Percentiles rank a stretch among this genome's conserved stretches.
Conservation (phyloP, 2,888 invertebrate species). For the Monochamus alternatus region DNA sequence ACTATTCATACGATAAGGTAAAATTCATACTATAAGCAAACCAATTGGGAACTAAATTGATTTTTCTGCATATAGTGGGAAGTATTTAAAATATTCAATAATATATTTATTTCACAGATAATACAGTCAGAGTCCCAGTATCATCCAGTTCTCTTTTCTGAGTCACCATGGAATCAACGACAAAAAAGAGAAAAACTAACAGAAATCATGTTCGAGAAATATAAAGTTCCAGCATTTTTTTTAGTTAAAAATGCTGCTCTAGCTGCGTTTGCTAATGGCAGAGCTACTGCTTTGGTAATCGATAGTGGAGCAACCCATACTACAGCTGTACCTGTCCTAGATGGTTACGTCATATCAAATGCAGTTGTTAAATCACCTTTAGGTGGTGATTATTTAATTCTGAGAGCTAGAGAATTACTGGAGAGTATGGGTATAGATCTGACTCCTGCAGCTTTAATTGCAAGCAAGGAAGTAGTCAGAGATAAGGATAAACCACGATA, state of each 20-base stretch:
- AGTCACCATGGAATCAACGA: slow-evolving; percentile 96
- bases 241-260: slow-evolving; percentile 98
- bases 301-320: slow-evolving; percentile 90
- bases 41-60: too few relatives aligned
- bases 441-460: slow-evolving; percentile 75
- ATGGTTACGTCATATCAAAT: slow-evolving; percentile 95
- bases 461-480: slow-evolving; percentile 91
- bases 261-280: slow-evolving; percentile 97
- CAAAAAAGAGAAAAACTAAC: slow-evolving; percentile 95
- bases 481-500: slow-evolving; percentile 93
- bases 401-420: slow-evolving; percentile 78
- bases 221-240: slow-evolving; percentile 98
- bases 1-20: slow-evolving; percentile 93
- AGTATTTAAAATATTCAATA: too few relatives aligned
- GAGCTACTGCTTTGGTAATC: slow-evolving; percentile 78
- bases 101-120: slow-evolving; percentile 72
- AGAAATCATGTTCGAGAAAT: slow-evolving; percentile 98
- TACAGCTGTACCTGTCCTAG: slow-evolving; percentile 94
- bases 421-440: slow-evolving; percentile 74
- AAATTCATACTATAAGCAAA: not conserved
- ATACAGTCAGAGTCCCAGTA: slow-evolving; percentile 95
- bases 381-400: slow-evolving; percentile 94
- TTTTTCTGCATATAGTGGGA: too few relatives aligned
- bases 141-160: slow-evolving; percentile 98
- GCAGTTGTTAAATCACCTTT: slow-evolving; percentile 97